These are phyloP conservation scores for Gavia stellata DNA, from an alignment of 2,113 vertebrate species.

Conservation along the genomic window DNA sequence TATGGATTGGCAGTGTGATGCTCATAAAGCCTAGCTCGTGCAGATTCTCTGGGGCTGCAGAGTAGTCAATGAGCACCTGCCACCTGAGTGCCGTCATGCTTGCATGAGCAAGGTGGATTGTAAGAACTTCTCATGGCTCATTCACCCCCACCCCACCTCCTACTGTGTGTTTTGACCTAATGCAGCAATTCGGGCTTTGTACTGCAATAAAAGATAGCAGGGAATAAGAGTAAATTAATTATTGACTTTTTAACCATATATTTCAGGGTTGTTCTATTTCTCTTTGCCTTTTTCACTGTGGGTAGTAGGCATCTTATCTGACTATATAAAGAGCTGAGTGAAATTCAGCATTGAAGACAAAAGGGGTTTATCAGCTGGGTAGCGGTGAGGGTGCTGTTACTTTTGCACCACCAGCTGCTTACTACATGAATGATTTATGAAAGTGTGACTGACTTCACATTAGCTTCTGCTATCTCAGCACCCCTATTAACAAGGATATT, in stretches of 20 bases:
- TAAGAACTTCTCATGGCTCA: not conserved
- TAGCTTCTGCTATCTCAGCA: constrained; percentile 8
- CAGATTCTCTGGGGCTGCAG: not conserved
- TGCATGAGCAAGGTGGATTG: not conserved
- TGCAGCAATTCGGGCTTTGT: not conserved
- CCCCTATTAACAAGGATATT: not conserved
- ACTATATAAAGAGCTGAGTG: not conserved
- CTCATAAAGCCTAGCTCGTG: not conserved
- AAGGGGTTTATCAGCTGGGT: constrained; percentile 15
- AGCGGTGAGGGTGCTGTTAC: constrained; percentile 24
- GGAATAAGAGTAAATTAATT: not conserved
- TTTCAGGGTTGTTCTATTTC: not conserved
- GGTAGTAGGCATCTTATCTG: not conserved
- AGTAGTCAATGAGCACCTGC: not conserved
- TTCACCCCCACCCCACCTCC: not conserved
- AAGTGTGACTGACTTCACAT: constrained; percentile 31
- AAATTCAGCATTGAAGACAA: constrained; percentile 7
- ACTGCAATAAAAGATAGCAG: not conserved
- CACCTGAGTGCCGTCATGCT: not conserved
- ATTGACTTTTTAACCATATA: not conserved
- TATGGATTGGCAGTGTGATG: accelerated
- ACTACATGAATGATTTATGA: constrained; percentile 35
- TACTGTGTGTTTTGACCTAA: not conserved
- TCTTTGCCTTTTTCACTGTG: not conserved
- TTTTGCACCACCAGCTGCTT: constrained; percentile 46